Conservation (phyloP, 2,888 invertebrate species). For the Pollenia labialis region DNA sequence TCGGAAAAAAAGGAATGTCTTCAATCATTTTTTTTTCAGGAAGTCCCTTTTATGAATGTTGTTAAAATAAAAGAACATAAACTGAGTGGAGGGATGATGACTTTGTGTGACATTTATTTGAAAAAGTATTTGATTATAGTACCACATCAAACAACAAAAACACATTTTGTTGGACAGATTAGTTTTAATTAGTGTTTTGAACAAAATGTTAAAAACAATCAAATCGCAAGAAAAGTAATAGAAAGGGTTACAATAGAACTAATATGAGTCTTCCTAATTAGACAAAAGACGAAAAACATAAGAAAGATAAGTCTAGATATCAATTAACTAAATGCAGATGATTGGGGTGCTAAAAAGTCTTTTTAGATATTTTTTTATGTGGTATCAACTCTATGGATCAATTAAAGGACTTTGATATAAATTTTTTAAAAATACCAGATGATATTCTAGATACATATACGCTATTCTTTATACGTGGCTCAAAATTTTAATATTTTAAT, state of each 20-base stretch:
- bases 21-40: slow-evolving; percentile 63
- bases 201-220: slow-evolving; percentile 53
- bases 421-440: no score
- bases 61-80: slow-evolving; percentile 1
- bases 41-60: slow-evolving; percentile 35
- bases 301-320: slow-evolving; percentile 17
- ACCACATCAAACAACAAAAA: slow-evolving; percentile 43
- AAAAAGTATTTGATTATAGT: slow-evolving; percentile 66
- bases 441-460: no score
- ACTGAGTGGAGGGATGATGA: slow-evolving; percentile 43
- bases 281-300: neutral
- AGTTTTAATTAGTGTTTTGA: slow-evolving; percentile 72
- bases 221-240: neutral
- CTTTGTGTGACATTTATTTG: slow-evolving; percentile 74
- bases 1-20: slow-evolving; percentile 51
- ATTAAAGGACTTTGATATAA: no score
- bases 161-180: slow-evolving; percentile 71
- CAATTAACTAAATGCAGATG: slow-evolving; percentile 8
- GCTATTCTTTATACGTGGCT: no score
- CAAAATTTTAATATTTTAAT: no score
- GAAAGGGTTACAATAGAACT: slow-evolving; percentile 29
- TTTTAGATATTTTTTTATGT: no score
- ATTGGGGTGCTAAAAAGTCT: no score
- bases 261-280: slow-evolving; percentile 28
- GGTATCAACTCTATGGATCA: no score